These are phyloP conservation scores for Pseudococcus longispinus DNA, from an alignment of 2,888 invertebrate species.

Conservation along the genomic window DNA sequence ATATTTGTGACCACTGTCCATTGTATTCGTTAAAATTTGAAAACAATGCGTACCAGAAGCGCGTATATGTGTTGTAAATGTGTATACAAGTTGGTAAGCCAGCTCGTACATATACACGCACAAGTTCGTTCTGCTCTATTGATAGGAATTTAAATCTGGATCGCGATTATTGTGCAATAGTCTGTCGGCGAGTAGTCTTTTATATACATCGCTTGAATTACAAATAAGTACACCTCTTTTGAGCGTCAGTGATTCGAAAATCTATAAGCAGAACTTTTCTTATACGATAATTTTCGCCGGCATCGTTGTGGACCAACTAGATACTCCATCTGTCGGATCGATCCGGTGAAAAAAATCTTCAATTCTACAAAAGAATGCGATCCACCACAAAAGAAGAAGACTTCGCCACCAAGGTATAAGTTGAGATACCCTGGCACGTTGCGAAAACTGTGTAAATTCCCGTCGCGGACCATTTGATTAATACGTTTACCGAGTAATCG, in stretches of 20 bases:
- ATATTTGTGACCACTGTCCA: conserved; percentile 51
- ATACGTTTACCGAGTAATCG: conserved; percentile 54
- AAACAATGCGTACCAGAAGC: conserved; percentile 48
- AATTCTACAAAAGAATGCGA: neutral
- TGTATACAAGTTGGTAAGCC: neutral
- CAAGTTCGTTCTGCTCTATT: neutral
- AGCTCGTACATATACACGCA: neutral
- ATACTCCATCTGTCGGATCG: neutral
- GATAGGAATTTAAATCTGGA: conserved; percentile 54
- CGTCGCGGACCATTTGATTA: conserved; percentile 47
- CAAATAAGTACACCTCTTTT: conserved; percentile 52
- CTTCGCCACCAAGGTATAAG: neutral
- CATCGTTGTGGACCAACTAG: neutral
- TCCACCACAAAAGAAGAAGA: no score
- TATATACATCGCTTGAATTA: conserved; percentile 49
- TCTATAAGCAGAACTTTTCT: neutral
- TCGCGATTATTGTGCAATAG: conserved; percentile 52
- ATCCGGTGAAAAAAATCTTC: no score
- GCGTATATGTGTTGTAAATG: neutral
- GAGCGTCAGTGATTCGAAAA: conserved; percentile 44
- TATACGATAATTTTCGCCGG: neutral
- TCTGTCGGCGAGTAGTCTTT: conserved; percentile 52
- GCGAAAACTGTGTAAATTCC: conserved; percentile 29
- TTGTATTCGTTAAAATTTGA: conserved; percentile 57
- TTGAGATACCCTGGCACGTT: neutral